Percentiles rank a stretch among this genome's conserved stretches.
Evolutionary conservation across 1,140 invertebrate species (phyloP).

Genomic region (Bombyx mandarina): DNA sequence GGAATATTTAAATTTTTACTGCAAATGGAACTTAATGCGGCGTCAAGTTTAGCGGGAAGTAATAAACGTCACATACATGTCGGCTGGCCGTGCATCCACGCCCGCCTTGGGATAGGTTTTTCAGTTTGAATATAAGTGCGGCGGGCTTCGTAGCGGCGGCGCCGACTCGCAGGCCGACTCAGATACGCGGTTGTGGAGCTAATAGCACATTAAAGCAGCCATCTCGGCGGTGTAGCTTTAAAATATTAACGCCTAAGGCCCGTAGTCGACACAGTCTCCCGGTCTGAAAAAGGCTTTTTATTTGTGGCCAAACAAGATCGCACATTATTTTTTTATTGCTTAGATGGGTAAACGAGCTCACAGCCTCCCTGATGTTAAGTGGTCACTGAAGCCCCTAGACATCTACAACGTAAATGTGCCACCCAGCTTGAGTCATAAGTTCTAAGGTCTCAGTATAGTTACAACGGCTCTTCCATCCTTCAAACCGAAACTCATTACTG

Average conservation of each 20-base stretch:
- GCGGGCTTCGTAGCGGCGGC: conserved; percentile 6
- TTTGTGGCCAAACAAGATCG: conserved; percentile 41
- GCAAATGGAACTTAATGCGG: no score
- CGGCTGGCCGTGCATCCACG: conserved; percentile 4
- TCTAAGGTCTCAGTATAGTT: no score
- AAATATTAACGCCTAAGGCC: conserved; percentile 36
- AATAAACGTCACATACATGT: conserved; percentile 21
- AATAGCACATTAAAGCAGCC: conserved; percentile 46
- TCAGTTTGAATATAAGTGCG: conserved; percentile 6
- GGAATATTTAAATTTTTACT: no score
- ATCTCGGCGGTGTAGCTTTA: conserved; percentile 36
- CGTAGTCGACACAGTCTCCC: conserved; percentile 17
- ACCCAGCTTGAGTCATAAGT: no score
- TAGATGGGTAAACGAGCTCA: no score
- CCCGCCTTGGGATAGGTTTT: conserved; percentile 6
- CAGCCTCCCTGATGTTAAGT: no score
- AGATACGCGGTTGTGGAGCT: conserved; percentile 30
- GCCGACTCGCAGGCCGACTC: conserved; percentile 15
- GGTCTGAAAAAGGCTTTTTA: conserved; percentile 39
- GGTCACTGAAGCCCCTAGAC: no score
- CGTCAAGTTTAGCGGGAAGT: conserved; percentile 11
- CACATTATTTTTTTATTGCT: not conserved
- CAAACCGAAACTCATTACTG: no score
- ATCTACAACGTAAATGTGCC: no score
- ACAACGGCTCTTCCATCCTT: no score